A percentile compares a stretch with the other conserved stretches of the same genome.
Conservation (phyloP, 2,797 vertebrate species). For the Lateolabrax maculatus region DNA sequence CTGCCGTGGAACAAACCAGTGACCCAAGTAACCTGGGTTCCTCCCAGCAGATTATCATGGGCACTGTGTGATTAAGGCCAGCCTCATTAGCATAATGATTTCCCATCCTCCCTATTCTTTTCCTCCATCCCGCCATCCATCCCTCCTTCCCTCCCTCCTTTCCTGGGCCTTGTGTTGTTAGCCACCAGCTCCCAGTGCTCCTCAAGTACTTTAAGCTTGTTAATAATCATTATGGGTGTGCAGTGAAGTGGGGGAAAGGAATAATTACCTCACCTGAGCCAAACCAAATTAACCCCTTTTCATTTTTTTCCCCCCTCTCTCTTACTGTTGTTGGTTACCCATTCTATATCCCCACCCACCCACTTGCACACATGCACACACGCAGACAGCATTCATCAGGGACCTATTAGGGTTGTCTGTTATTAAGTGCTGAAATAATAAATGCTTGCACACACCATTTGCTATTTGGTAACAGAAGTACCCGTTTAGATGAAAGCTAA, state of each 20-base stretch:
- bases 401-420: slow-evolving; percentile 86
- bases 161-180: slow-evolving; percentile 87
- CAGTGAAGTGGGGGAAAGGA: slow-evolving; percentile 95
- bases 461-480: slow-evolving; percentile 74
- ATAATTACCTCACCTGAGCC: slow-evolving; percentile 99
- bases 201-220: slow-evolving; percentile 95
- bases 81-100: slow-evolving; percentile 97
- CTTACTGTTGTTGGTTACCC: slow-evolving; percentile 82
- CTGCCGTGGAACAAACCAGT: slow-evolving; percentile 82
- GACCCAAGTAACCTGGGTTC: slow-evolving; percentile 87
- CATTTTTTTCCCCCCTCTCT: slow-evolving; percentile 66
- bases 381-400: slow-evolving; percentile 81
- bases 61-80: slow-evolving; percentile 91
- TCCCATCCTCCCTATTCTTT: slow-evolving; percentile 83
- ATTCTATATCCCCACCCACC: slow-evolving; percentile 76
- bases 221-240: slow-evolving; percentile 99
- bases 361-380: slow-evolving; percentile 64
- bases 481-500: slow-evolving; percentile 62
- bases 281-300: slow-evolving; percentile 94
- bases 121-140: slow-evolving; percentile 73
- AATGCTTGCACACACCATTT: slow-evolving; percentile 79
- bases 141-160: slow-evolving; percentile 73
- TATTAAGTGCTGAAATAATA: slow-evolving; percentile 86
- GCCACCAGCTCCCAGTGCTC: slow-evolving; percentile 95
- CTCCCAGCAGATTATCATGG: slow-evolving; percentile 91